These are phyloP conservation scores for Dusona sp. DNA, from an alignment of 2,888 invertebrate genomes.

Conservation along the genomic window DNA sequence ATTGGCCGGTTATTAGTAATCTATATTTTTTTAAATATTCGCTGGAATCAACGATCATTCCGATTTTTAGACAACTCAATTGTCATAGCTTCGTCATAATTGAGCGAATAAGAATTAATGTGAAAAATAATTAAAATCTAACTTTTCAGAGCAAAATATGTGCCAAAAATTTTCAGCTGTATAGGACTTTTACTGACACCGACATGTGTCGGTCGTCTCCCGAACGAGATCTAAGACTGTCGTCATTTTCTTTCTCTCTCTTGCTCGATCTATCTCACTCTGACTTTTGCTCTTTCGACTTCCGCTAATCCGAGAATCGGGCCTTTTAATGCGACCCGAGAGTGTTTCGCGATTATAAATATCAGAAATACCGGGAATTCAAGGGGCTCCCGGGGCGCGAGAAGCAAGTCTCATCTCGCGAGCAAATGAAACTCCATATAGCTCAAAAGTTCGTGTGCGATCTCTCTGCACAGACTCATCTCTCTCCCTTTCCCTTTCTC, in stretches of 20 bases:
- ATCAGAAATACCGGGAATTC: constrained; percentile 83
- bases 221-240: constrained; percentile 83
- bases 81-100: too few relatives aligned
- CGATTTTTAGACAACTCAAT: too few relatives aligned
- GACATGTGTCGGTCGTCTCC: constrained; percentile 84
- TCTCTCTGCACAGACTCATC: constrained; percentile 18
- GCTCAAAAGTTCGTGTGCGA: constrained; percentile 53
- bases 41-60: too few relatives aligned
- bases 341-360: constrained; percentile 84
- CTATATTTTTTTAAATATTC: too few relatives aligned
- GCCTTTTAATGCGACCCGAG: constrained; percentile 83
- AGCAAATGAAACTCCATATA: constrained; percentile 54
- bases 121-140: neutral
- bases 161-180: constrained; percentile 25
- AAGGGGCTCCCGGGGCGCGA: constrained; percentile 71
- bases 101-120: neutral
- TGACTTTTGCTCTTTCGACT: constrained; percentile 81
- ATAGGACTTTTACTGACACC: constrained; percentile 78
- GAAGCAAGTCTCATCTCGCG: constrained; percentile 70
- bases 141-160: neutral
- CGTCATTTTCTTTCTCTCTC: constrained; percentile 55
- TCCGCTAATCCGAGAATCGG: constrained; percentile 85
- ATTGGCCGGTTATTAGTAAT: too few relatives aligned
- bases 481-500: constrained; percentile 7
- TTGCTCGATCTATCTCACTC: constrained; percentile 13